A percentile compares a stretch with the other conserved stretches of the same genome.
Evolutionary conservation across 2,113 vertebrate species (phyloP).

Genomic region (Chamaetylas fuelleborni): DNA sequence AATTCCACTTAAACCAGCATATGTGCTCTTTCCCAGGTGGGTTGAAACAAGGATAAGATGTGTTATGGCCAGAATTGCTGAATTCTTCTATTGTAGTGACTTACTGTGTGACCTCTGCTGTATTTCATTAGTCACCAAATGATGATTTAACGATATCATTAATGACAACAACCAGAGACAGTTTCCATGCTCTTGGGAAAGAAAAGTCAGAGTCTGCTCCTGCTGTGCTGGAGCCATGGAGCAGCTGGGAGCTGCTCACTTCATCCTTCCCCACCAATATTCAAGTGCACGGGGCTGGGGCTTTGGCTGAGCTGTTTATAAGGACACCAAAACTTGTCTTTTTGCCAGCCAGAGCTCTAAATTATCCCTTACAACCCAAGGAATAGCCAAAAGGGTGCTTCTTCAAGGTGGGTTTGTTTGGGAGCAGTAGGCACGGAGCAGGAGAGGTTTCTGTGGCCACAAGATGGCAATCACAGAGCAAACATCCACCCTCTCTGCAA

Average conservation of each 20-base stretch:
- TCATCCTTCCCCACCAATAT: not conserved
- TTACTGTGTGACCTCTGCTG: not conserved
- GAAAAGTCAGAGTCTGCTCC: not conserved
- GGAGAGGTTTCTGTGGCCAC: constrained; percentile 34
- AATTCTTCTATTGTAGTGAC: not conserved
- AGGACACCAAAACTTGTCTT: not conserved
- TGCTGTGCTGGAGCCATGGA: not conserved
- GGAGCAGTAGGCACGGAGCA: not conserved
- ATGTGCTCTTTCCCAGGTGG: not conserved
- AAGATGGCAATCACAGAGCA: constrained; percentile 70
- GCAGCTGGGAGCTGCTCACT: not conserved
- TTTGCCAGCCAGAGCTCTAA: not conserved
- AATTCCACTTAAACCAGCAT: not conserved
- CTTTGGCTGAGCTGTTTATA: not conserved
- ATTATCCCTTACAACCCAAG: not conserved
- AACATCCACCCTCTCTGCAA: not conserved
- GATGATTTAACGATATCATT: not conserved
- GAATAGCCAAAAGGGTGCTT: not conserved
- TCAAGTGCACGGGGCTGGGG: not conserved
- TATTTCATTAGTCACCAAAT: not conserved
- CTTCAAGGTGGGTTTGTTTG: not conserved
- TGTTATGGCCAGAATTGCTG: not conserved
- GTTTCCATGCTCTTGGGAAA: not conserved
- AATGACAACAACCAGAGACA: no score
- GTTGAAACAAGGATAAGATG: not conserved